Conservation (phyloP, 1,140 invertebrate genomes). For the Procambarus clarkii region DNA sequence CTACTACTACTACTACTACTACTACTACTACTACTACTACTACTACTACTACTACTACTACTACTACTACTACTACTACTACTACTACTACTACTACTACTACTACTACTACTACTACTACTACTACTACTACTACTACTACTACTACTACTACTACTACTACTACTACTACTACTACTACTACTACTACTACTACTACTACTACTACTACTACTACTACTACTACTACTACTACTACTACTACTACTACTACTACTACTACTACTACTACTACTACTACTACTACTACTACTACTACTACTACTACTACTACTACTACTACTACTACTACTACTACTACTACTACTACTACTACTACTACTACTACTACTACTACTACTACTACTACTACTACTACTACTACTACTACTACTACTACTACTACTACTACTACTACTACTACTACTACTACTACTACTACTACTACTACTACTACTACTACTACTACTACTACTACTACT, state of each 20-base stretch:
- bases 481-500: background rate
- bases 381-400: constrained; percentile 4
- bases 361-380: constrained; percentile 1
- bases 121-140: constrained; percentile 4
- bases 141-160: constrained; percentile 1
- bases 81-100: constrained; percentile 4
- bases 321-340: constrained; percentile 1
- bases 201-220: constrained; percentile 1
- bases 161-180: constrained; percentile 1
- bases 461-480: constrained; percentile 4
- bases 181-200: background rate
- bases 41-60: background rate
- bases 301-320: constrained; percentile 4
- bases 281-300: constrained; percentile 4
- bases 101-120: constrained; percentile 1
- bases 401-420: constrained; percentile 1
- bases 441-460: constrained; percentile 1
- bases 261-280: constrained; percentile 1
- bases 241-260: constrained; percentile 1
- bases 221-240: constrained; percentile 1
- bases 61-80: constrained; percentile 4
- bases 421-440: background rate
- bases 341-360: background rate
- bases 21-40: constrained; percentile 4
- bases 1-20: constrained; percentile 1